Conservation (phyloP, 2,888 invertebrate genomes). For the Poecilus cupreus region DNA sequence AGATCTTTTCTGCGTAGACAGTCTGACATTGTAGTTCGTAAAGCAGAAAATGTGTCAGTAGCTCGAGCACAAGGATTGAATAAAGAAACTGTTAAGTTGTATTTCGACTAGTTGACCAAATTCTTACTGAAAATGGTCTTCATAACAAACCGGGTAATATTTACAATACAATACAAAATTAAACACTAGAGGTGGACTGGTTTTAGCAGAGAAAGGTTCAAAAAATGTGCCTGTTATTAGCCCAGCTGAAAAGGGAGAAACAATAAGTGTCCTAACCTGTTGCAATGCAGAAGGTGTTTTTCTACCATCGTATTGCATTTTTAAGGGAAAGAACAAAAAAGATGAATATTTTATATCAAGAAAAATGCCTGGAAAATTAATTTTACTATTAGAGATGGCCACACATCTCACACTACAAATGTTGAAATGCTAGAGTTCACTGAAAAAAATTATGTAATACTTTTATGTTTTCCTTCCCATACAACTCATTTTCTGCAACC, state of each 20-base stretch:
- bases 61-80: conserved; percentile 64
- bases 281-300: too few species aligned
- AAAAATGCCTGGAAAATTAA: conserved; percentile 55
- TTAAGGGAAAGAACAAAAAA: conserved; percentile 61
- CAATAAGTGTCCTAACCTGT: too few species aligned
- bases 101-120: conserved; percentile 63
- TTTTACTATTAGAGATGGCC: conserved; percentile 60
- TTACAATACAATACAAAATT: conserved; percentile 69
- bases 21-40: conserved; percentile 63
- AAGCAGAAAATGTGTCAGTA: conserved; percentile 66
- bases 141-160: conserved; percentile 65
- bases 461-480: conserved; percentile 60
- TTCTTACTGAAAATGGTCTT: conserved; percentile 64
- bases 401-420: conserved; percentile 57
- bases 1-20: conserved; percentile 63
- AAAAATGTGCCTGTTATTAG: conserved; percentile 64
- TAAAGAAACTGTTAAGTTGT: conserved; percentile 64
- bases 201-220: conserved; percentile 67
- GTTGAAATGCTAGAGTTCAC: conserved; percentile 56
- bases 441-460: conserved; percentile 57
- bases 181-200: conserved; percentile 68
- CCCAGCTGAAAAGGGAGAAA: conserved; percentile 59
- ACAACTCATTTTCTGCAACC: conserved; percentile 61
- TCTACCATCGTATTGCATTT: conserved; percentile 59
- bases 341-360: conserved; percentile 54